phyloP scores from a whole-genome alignment of 2,888 invertebrate species.

The Rugalucina vietnamica region DNA sequence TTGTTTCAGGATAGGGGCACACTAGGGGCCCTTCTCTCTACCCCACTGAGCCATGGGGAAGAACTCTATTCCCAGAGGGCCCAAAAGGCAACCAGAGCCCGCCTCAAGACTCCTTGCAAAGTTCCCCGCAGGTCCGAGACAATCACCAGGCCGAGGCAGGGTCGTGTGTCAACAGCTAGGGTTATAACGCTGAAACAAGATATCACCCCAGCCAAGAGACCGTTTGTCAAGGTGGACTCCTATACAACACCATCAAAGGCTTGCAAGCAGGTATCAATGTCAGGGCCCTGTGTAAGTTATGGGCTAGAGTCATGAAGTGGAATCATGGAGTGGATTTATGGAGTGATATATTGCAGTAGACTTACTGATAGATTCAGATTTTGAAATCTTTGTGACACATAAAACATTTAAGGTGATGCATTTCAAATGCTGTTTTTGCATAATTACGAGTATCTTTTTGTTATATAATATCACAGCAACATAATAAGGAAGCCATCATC shows the following conservation, averaged over 20 bases:
- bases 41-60: neutral
- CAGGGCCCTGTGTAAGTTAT: too few relatives aligned
- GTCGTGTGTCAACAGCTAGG: neutral
- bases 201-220: neutral
- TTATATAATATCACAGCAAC: too few relatives aligned
- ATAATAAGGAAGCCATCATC: too few relatives aligned
- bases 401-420: too few relatives aligned
- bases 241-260: constrained; percentile 23
- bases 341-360: too few relatives aligned
- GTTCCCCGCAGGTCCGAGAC: neutral
- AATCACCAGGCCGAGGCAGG: neutral
- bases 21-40: neutral
- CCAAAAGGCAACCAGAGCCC: neutral
- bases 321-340: too few relatives aligned
- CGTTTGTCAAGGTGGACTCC: neutral
- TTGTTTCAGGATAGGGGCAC: neutral
- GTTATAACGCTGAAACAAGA: neutral
- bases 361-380: too few relatives aligned
- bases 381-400: too few relatives aligned
- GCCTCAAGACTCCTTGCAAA: neutral
- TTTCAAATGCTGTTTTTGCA: too few relatives aligned
- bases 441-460: too few relatives aligned
- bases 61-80: neutral
- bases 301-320: too few relatives aligned
- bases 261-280: constrained; percentile 33